Conservation (phyloP, 2,888 invertebrate species). For the Poecilus cupreus region DNA sequence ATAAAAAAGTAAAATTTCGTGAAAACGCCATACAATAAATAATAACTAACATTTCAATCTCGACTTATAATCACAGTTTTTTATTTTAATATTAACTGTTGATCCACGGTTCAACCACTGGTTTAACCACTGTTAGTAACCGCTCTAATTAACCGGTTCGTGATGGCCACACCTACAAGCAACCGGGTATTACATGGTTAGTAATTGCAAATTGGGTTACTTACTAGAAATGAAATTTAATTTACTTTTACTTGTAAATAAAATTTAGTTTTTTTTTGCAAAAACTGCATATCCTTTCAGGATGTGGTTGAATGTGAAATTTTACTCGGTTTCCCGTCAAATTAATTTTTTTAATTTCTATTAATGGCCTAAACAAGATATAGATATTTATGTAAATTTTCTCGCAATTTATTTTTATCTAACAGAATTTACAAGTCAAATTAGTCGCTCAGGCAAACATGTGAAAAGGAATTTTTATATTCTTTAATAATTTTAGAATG, state of each 20-base stretch:
- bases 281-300: not conserved
- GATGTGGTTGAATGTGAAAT: conserved; percentile 8
- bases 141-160: conserved; percentile 9
- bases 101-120: not conserved
- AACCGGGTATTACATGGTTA: not conserved
- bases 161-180: not conserved
- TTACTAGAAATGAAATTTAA: not conserved
- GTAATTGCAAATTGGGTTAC: conserved; percentile 6
- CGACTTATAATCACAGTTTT: not conserved
- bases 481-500: conserved; percentile 17
- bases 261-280: not conserved
- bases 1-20: not conserved
- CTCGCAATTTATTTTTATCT: conserved; percentile 6
- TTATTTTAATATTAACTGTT: not conserved
- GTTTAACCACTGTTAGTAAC: not conserved
- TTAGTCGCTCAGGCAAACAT: not conserved
- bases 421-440: conserved; percentile 1
- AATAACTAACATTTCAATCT: conserved; percentile 1
- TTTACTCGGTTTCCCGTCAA: conserved; percentile 17
- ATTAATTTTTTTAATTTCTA: not conserved
- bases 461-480: conserved; percentile 15
- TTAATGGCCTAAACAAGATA: not conserved
- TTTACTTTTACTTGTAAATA: not conserved
- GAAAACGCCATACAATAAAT: not conserved
- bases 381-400: conserved; percentile 26